Percentiles rank a stretch among this genome's conserved stretches.
Conservation (phyloP, 2,113 vertebrate genomes). For the Percina caprodes region DNA sequence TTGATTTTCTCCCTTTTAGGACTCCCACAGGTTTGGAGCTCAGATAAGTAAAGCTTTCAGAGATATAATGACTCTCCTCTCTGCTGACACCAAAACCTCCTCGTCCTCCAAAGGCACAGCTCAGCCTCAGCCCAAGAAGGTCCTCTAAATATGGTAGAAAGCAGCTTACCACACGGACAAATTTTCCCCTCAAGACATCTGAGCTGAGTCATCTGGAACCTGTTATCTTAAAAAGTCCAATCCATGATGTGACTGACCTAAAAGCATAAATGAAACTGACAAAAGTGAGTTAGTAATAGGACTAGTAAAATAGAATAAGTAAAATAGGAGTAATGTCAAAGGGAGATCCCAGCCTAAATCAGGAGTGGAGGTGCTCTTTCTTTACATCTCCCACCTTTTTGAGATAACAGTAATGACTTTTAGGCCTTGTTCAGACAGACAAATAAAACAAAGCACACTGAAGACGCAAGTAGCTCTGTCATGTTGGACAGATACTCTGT, state of each 20-base stretch:
- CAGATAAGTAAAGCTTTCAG: slow-evolving; percentile 84
- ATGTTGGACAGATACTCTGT: neutral
- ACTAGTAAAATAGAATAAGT: too few species aligned
- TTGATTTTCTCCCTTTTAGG: slow-evolving; percentile 57
- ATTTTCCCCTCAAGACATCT: neutral
- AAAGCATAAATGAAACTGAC: neutral
- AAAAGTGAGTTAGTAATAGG: neutral
- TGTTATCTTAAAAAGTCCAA: neutral
- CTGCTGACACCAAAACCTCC: slow-evolving; percentile 60
- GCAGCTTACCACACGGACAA: too few species aligned
- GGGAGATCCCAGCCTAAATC: neutral
- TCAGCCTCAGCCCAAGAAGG: slow-evolving; percentile 59
- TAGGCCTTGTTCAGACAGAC: neutral
- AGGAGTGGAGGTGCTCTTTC: neutral
- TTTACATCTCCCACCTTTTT: neutral
- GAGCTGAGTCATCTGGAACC: neutral
- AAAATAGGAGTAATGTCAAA: neutral
- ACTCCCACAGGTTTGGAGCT: slow-evolving; percentile 87
- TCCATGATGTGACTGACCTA: too few species aligned
- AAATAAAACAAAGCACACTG: neutral
- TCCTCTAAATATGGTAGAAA: slow-evolving; percentile 2
- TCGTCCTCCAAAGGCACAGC: slow-evolving; percentile 1
- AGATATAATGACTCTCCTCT: slow-evolving; percentile 85
- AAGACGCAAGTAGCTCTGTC: neutral
- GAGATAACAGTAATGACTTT: neutral